These are phyloP conservation scores for Ambastaia sidthimunki DNA, from an alignment of 2,797 vertebrate genomes.

Conservation along the genomic window DNA sequence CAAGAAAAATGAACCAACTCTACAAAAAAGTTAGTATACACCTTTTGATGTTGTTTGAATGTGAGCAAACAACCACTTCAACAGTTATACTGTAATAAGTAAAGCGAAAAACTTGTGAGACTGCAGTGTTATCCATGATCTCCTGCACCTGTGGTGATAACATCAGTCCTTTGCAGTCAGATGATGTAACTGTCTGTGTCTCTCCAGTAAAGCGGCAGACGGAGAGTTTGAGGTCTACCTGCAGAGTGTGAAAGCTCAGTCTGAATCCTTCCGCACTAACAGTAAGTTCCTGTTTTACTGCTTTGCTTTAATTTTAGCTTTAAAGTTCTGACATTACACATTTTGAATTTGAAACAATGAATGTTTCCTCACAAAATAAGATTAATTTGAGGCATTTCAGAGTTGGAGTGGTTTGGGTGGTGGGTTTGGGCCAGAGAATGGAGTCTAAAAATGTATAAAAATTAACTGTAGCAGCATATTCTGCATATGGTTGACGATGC, in stretches of 20 bases:
- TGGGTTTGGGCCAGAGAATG: too few species aligned
- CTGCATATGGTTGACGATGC: too few species aligned
- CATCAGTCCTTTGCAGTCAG: not conserved
- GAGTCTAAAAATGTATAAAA: too few species aligned
- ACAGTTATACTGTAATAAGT: not conserved
- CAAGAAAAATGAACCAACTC: too few species aligned
- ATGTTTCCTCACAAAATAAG: not conserved
- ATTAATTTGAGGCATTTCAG: not conserved
- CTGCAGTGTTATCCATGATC: not conserved
- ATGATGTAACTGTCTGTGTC: conserved; percentile 1
- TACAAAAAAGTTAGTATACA: too few species aligned
- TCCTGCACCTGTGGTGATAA: too few species aligned
- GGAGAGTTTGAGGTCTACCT: conserved; percentile 87
- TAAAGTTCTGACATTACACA: not conserved
- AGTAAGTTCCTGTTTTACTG: conserved; percentile 80
- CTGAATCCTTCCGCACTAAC: conserved; percentile 89
- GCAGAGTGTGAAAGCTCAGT: conserved; percentile 87
- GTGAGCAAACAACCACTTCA: not conserved
- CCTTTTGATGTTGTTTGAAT: too few species aligned
- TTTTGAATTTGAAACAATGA: not conserved
- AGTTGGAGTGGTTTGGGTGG: too few species aligned
- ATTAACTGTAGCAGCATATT: too few species aligned
- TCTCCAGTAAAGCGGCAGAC: conserved; percentile 79
- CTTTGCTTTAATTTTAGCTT: not conserved
- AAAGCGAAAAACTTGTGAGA: not conserved